Conservation (phyloP, 1,140 invertebrate species). For the Oedothorax gibbosus region DNA sequence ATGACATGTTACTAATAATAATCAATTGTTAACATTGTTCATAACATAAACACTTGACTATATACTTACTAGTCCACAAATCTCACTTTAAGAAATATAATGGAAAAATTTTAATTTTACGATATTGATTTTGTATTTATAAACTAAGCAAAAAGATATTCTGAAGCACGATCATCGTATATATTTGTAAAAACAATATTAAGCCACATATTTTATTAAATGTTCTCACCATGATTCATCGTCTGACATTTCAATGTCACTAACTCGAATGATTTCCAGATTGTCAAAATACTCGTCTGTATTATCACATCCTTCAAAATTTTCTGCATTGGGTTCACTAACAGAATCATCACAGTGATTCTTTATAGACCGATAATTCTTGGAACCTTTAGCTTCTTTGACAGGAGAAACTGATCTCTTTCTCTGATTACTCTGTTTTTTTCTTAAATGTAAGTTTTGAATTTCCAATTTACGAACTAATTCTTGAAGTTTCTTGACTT, state of each 20-base stretch:
- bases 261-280: constrained; percentile 55
- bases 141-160: no score
- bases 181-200: no score
- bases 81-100: no score
- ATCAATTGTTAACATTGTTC: no score
- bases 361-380: not conserved
- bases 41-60: no score
- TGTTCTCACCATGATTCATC: constrained; percentile 62
- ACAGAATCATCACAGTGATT: constrained; percentile 11
- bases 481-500: constrained; percentile 69
- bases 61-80: no score
- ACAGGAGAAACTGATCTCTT: constrained; percentile 44
- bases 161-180: no score
- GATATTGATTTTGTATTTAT: no score
- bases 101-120: no score
- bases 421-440: constrained; percentile 63
- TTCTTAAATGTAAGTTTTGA: constrained; percentile 69
- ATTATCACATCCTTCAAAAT: not conserved
- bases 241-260: constrained; percentile 61
- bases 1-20: no score
- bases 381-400: constrained; percentile 28
- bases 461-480: constrained; percentile 69
- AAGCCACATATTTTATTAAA: no score
- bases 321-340: constrained; percentile 7
- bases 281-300: constrained; percentile 56